Percentiles rank a stretch among this genome's conserved stretches.
These are phyloP conservation scores for Ctenosaura bakeri DNA, from an alignment of 2,797 vertebrate genomes.

Conservation along the genomic window DNA sequence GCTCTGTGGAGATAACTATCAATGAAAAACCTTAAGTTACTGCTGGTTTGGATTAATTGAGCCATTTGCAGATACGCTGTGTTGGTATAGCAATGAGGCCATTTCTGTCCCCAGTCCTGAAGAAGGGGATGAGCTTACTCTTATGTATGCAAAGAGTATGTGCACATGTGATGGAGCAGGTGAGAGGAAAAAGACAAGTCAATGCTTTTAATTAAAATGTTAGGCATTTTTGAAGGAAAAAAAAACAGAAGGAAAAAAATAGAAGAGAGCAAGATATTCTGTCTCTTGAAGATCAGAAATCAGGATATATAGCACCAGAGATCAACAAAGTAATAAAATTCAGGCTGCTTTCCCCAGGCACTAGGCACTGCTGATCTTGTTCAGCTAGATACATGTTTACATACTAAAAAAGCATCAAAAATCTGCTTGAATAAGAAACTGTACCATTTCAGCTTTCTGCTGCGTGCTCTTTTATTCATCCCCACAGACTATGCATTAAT, in stretches of 20 bases:
- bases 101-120: background rate
- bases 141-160: constrained; percentile 51
- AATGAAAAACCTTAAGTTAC: constrained; percentile 64
- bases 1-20: constrained; percentile 66
- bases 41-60: constrained; percentile 72
- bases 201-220: constrained; percentile 72
- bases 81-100: constrained; percentile 42
- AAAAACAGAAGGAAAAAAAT: constrained; percentile 54
- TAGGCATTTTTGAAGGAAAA: constrained; percentile 54
- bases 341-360: constrained; percentile 64
- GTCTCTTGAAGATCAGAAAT: constrained; percentile 52
- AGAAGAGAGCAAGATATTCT: constrained; percentile 56
- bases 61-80: constrained; percentile 32
- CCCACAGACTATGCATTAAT: constrained; percentile 67
- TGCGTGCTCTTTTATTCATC: constrained; percentile 66
- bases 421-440: constrained; percentile 71
- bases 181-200: constrained; percentile 68
- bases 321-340: constrained; percentile 74
- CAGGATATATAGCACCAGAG: constrained; percentile 49
- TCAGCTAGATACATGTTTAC: constrained; percentile 60
- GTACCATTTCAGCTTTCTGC: constrained; percentile 63
- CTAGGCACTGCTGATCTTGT: constrained; percentile 57
- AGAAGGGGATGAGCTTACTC: constrained; percentile 36
- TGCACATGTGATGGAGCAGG: constrained; percentile 52
- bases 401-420: constrained; percentile 53